These are phyloP conservation scores for Rhinoptilus africanus DNA, from an alignment of 2,113 vertebrate genomes.

Conservation along the genomic window DNA sequence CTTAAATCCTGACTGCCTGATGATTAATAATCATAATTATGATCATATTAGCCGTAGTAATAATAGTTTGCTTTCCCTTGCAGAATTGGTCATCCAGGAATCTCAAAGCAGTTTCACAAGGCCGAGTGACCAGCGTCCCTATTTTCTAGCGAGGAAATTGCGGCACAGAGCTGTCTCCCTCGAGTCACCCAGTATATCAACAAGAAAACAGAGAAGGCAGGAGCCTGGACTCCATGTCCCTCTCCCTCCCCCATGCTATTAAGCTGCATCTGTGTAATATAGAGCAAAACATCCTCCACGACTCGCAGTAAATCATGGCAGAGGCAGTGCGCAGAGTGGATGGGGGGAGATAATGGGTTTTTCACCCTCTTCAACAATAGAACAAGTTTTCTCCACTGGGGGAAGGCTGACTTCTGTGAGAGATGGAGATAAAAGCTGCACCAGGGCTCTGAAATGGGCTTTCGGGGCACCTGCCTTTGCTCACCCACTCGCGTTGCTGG, in stretches of 20 bases:
- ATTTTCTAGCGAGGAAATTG: constrained; percentile 21
- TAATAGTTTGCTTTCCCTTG: constrained; percentile 30
- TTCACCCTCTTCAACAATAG: constrained; percentile 56
- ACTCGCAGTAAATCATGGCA: constrained; percentile 54
- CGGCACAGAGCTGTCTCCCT: constrained; percentile 35
- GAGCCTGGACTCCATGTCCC: constrained; percentile 47
- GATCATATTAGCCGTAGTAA: constrained; percentile 35
- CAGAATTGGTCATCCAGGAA: constrained; percentile 39
- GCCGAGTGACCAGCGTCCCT: constrained; percentile 19
- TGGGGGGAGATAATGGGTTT: constrained; percentile 58
- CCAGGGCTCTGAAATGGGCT: background rate
- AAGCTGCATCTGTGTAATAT: constrained; percentile 66
- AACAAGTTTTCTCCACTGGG: constrained; percentile 47
- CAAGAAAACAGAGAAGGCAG: constrained; percentile 57
- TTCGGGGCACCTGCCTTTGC: background rate
- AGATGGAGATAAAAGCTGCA: constrained; percentile 40
- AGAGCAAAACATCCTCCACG: constrained; percentile 62
- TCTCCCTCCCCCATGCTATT: constrained; percentile 66
- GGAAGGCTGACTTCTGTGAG: constrained; percentile 27
- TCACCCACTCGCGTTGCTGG: background rate
- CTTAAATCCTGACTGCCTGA: constrained; percentile 48
- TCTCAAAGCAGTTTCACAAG: background rate
- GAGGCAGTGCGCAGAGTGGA: constrained; percentile 56
- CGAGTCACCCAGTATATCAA: constrained; percentile 50
- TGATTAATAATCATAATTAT: constrained; percentile 67